A percentile compares a stretch with the other conserved stretches of the same genome.
These are phyloP conservation scores for Polypedilum pembai DNA, from an alignment of 1,140 invertebrate genomes.

Conservation along the genomic window DNA sequence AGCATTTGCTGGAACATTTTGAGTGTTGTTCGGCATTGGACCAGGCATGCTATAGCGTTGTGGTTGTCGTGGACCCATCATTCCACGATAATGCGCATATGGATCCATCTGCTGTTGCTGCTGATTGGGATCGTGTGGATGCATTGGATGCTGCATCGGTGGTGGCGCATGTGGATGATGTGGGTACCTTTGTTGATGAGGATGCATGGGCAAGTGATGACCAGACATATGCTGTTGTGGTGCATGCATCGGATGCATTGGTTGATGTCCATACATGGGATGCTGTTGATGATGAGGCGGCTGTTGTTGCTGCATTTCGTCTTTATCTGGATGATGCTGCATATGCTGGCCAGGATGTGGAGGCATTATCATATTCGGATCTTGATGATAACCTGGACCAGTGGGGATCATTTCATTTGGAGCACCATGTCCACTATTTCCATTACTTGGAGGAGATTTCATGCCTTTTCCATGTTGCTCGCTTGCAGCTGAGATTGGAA, in stretches of 20 bases:
- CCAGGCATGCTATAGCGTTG: constrained; percentile 31
- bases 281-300: constrained; percentile 17
- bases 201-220: constrained; percentile 32
- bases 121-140: constrained; percentile 20
- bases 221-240: constrained; percentile 42
- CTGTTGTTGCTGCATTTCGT: not conserved
- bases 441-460: constrained; percentile 22
- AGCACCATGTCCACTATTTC: constrained; percentile 6
- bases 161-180: not conserved
- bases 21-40: constrained; percentile 7
- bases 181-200: constrained; percentile 4
- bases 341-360: constrained; percentile 9
- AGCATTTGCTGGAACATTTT: constrained; percentile 10
- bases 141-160: constrained; percentile 23
- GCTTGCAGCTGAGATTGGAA: not conserved
- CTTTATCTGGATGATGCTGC: constrained; percentile 15
- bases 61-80: constrained; percentile 1
- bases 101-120: not conserved
- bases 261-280: constrained; percentile 35
- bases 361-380: not conserved
- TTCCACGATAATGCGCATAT: constrained; percentile 10
- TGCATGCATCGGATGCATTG: constrained; percentile 31
- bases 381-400: not conserved
- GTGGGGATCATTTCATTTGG: constrained; percentile 13
- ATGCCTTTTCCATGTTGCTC: not conserved